These are phyloP conservation scores for Xiphorhynchus erythropygius DNA, from an alignment of 2,797 vertebrate genomes.

Conservation along the genomic window DNA sequence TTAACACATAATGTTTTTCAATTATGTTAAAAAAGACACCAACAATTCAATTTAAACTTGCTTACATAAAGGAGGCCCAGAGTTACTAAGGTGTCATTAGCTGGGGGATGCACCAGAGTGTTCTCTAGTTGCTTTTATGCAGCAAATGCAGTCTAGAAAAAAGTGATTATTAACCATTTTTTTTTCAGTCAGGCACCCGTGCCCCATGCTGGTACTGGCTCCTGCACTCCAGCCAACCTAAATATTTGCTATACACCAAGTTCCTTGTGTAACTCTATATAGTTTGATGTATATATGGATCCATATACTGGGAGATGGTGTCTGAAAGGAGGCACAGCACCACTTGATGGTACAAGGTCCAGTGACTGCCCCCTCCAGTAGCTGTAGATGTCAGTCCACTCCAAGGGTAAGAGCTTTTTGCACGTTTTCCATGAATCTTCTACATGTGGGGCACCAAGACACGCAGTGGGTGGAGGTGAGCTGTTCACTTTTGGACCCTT, in stretches of 20 bases:
- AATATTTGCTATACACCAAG: background rate
- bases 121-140: background rate
- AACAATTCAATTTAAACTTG: conserved; percentile 42
- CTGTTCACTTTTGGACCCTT: fast-evolving
- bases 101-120: background rate
- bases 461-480: no score
- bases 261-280: background rate
- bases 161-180: background rate
- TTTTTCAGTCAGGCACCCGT: background rate
- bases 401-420: background rate
- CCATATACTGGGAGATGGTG: background rate
- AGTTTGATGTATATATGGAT: background rate
- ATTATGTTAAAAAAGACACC: conserved; percentile 22
- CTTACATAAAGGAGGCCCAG: conserved; percentile 61
- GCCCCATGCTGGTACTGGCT: background rate
- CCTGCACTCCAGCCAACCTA: background rate
- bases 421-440: background rate
- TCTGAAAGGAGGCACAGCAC: background rate
- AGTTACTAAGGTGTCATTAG: conserved; percentile 47
- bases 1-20: conserved; percentile 77
- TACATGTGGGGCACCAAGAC: background rate
- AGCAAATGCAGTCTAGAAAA: background rate
- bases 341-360: no score
- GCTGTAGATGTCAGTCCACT: background rate
- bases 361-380: background rate